Evolutionary conservation across 2,888 invertebrate genomes (phyloP), one percentile per base, ranked within the genome.

Genomic region (Athalia circularis): DNA sequence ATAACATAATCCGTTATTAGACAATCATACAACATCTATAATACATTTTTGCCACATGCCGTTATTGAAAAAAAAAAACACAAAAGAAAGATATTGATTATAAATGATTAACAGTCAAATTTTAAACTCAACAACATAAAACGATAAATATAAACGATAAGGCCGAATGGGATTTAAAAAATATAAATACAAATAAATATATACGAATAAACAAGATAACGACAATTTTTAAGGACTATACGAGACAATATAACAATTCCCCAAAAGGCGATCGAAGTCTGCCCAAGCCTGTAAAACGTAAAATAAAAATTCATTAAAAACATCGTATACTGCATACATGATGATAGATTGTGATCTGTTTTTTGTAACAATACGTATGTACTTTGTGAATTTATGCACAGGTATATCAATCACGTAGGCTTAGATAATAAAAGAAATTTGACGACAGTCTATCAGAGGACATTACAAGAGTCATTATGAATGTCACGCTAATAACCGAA

Each of bases 261-360:
- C 59, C 57, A 57, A 72, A 59, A 59, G 47, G 57, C 47, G 72
- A 72, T 4, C n/a, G 72, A 47, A 57, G 72, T 72, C 72, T n/a
- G n/a, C 59, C 57, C 11, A 59, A 72, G 72, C 72, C 72, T 72
- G 72, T 72, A 72, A 72, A 72, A 72, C 59, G 72, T 57, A 72
- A 72, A 72, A 59, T 72, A 59, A 72, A 72, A 72, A 59, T 57
- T 57, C 45, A 72, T 72, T 72, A 72, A 11, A 59, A 68, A 57
- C 45, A 72, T 29, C 29, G 29, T 29, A 59, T 72, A 5, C n/a
- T 47, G 1, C 11, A 72, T 59, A 72, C 29, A 29, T 29, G 29
- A 29, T 29, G 29, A 29, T 29, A 1, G 29, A 29, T 29, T 29
- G n/a, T n/a, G n/a, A n/a, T n/a, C n/a, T n/a, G n/a, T n/a, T n/a